Base-by-base conservation (phyloP, 30 jellyfish, hydroid and myxozoan species). In the Aurelia coerulea region DNA sequence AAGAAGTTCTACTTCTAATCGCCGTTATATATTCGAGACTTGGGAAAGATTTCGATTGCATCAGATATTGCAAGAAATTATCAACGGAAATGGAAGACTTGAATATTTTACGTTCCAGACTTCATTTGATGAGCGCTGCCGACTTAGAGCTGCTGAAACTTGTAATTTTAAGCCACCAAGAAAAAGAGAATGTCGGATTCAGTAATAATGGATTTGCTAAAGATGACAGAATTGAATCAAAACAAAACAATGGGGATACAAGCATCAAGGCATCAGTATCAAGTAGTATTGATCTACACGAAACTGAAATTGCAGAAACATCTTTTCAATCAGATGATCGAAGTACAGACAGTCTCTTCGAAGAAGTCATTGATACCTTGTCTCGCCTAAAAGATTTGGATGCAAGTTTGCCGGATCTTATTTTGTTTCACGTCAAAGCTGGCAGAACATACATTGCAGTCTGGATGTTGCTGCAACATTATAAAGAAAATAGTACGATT, bases 21-120 rank as follows among this genome's bases (percentile, higher is more conserved):
- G 89, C 96, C 5, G 78, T 79, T 19, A 79, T 88, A 7, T 19
- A 88, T 32, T 87, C 90, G 18, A 66, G 96, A 49, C 50, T 88
- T n/a, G 88, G 96, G 35, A 79, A 79, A 32, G 93, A 84, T 34
- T 37, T 12, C 35, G 93, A 72, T 2, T 88, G 90, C 56, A 59
- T 75, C 16, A 29, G 71, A 59, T 76, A 67, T 6, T 76, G 84
- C 82, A 58, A 37, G 23, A 71, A 16, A 29, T 50, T 72, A 64
- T 78, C 78, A 70, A 46, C 56, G 15, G 69, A 53, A 39, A 9
- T 8, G 19, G 29, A 66, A 2, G 84, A 85, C 34, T 32, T 67
- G 62, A n/a, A 31, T 39, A 0, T 56, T 13, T 18, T 79, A 31
- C 78, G 79, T 14, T 88, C 90, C 0, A 52, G 90, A 59, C 80